Conservation (phyloP, 1,140 invertebrate genomes). For the Scaptomyza pallida region DNA sequence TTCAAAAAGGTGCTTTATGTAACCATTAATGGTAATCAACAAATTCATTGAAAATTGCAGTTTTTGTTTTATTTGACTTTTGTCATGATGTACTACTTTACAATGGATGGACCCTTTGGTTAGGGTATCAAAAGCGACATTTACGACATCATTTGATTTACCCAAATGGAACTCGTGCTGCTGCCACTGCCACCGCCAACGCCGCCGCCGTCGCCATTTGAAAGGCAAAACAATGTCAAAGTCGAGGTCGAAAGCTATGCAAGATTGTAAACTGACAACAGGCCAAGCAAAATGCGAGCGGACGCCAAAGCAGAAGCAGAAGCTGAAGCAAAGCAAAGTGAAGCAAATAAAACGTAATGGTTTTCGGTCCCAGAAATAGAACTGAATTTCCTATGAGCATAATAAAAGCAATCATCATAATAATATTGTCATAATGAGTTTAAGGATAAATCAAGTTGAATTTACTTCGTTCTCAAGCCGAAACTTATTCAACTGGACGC, state of each 20-base stretch:
- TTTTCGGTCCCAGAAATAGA: slow-evolving; percentile 29
- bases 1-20: too few species aligned
- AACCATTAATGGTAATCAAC: too few species aligned
- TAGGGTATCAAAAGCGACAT: slow-evolving; percentile 26
- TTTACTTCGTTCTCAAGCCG: neutral
- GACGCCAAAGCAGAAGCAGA: neutral
- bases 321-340: neutral
- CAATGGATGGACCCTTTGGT: neutral
- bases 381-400: slow-evolving; percentile 14
- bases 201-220: slow-evolving; percentile 19
- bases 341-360: slow-evolving; percentile 28
- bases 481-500: neutral
- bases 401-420: slow-evolving; percentile 58
- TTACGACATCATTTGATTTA: slow-evolving; percentile 79
- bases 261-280: slow-evolving; percentile 68
- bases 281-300: slow-evolving; percentile 46
- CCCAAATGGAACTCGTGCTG: slow-evolving; percentile 48
- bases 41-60: too few species aligned
- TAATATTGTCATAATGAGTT: slow-evolving; percentile 37
- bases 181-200: slow-evolving; percentile 14
- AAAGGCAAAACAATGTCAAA: slow-evolving; percentile 37
- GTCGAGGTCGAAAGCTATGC: slow-evolving; percentile 21
- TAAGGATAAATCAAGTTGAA: slow-evolving; percentile 19
- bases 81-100: too few species aligned
- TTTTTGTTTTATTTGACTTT: too few species aligned